These are phyloP conservation scores for Lanius ludovicianus DNA, from an alignment of 2,113 vertebrate species.

Conservation along the genomic window DNA sequence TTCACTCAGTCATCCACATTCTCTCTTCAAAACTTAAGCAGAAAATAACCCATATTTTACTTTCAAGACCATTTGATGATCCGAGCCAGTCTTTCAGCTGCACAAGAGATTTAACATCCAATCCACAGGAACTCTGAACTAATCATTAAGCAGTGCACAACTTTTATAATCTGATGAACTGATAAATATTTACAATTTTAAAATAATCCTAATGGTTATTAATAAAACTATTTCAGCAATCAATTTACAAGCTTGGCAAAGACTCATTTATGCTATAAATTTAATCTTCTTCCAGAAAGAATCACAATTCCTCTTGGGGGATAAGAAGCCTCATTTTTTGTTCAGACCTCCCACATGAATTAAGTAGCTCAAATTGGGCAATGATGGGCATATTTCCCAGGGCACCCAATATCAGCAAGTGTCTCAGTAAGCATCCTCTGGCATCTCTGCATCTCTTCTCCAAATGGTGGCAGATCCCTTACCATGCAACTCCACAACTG, in stretches of 20 bases:
- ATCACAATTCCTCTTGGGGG: not conserved
- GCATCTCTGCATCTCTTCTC: not conserved
- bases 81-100: not conserved
- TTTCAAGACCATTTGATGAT: not conserved
- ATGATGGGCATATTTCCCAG: not conserved
- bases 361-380: not conserved
- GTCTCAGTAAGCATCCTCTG: not conserved
- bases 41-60: not conserved
- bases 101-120: not conserved
- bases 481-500: not conserved
- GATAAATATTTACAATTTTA: not conserved
- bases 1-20: not conserved
- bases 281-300: not conserved
- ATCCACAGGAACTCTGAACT: not conserved
- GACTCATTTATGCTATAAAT: not conserved
- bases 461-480: not conserved
- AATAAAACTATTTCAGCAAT: not conserved
- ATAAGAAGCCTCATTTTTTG: not conserved
- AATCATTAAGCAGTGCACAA: not conserved
- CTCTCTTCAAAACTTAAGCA: not conserved
- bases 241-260: not conserved
- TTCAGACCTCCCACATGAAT: not conserved
- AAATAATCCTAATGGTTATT: not conserved
- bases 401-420: not conserved
- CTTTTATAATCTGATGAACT: not conserved